Evolutionary conservation across 2,888 invertebrate genomes (phyloP).

Genomic region (Perithous albicinctus): DNA sequence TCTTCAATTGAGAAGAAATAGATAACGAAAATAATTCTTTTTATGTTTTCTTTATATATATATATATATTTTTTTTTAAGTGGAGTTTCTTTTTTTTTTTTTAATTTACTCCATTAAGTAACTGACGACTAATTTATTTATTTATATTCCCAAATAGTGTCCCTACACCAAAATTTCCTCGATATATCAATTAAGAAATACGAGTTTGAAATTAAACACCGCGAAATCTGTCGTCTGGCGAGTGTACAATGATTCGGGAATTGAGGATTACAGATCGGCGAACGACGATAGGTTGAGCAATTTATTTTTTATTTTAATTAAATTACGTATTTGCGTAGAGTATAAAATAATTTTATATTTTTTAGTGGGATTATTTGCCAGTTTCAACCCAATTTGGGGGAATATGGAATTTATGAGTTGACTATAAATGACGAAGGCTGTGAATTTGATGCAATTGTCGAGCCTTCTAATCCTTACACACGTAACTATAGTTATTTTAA

Average conservation of each 20-base stretch:
- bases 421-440: constrained; percentile 86
- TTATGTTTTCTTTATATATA: no score
- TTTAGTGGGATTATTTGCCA: constrained; percentile 88
- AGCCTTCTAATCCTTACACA: constrained; percentile 90
- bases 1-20: no score
- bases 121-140: background rate
- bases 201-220: constrained; percentile 86
- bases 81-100: no score
- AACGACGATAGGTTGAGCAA: constrained; percentile 80
- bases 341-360: no score
- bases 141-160: constrained; percentile 85
- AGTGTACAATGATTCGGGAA: constrained; percentile 85
- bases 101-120: no score
- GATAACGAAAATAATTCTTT: no score
- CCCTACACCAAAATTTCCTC: constrained; percentile 87
- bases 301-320: no score
- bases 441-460: constrained; percentile 86
- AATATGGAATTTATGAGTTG: constrained; percentile 91
- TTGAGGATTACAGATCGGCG: constrained; percentile 85
- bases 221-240: constrained; percentile 86
- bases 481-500: constrained; percentile 85
- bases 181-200: constrained; percentile 79
- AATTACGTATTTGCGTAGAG: no score
- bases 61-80: no score
- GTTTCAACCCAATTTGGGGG: constrained; percentile 87